Conservation (phyloP, 2,888 invertebrate genomes). For the Hirtodrosophila trivittata region DNA sequence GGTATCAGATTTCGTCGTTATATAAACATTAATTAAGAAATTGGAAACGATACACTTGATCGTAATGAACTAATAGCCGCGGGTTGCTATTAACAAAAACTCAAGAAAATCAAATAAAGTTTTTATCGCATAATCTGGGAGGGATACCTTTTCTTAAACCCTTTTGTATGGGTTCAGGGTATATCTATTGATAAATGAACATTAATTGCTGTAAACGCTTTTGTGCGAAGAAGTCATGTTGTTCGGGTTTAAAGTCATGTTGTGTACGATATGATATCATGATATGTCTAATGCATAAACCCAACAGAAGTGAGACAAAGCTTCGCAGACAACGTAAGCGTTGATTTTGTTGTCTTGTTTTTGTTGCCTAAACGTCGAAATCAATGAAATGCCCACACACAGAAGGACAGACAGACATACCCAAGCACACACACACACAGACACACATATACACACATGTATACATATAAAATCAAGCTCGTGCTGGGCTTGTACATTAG, state of each 20-base stretch:
- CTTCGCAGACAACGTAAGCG: slow-evolving; percentile 12
- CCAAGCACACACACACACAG: slow-evolving; percentile 8
- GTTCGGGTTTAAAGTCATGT: too few relatives aligned
- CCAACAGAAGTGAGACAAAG: slow-evolving; percentile 13
- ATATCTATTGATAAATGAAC: too few relatives aligned
- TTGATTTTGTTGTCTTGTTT: slow-evolving; percentile 35
- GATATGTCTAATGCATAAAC: slow-evolving; percentile 25
- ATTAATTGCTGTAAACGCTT: too few relatives aligned
- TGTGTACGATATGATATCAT: slow-evolving; percentile 23
- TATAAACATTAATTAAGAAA: background rate
- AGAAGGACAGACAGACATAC: slow-evolving; percentile 4
- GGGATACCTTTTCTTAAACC: too few relatives aligned
- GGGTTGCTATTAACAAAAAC: too few relatives aligned
- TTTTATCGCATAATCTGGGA: too few relatives aligned
- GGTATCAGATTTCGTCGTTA: too few relatives aligned
- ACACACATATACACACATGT: slow-evolving; percentile 9
- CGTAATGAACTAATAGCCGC: too few relatives aligned
- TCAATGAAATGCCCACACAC: slow-evolving; percentile 72
- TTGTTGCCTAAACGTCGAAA: slow-evolving; percentile 53
- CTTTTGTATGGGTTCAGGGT: too few relatives aligned
- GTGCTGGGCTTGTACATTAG: slow-evolving; percentile 69
- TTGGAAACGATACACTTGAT: background rate
- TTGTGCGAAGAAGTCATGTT: too few relatives aligned
- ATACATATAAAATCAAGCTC: slow-evolving; percentile 45
- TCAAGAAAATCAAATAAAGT: too few relatives aligned